phyloP scores from a whole-genome alignment of 2,888 invertebrate genomes.

The Acleris holmiana region DNA sequence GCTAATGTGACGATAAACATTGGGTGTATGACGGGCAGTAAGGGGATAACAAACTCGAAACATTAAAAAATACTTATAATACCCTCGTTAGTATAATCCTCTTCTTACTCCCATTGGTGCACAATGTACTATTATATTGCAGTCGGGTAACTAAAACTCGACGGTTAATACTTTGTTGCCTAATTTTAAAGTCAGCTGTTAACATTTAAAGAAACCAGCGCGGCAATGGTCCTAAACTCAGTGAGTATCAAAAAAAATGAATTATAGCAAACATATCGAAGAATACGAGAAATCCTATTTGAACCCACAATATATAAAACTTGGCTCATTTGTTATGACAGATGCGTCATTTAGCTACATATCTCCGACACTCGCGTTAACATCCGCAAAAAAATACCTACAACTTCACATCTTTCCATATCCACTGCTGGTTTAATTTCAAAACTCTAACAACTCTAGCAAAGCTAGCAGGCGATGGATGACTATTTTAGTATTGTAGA shows the following conservation, averaged over 20 bases:
- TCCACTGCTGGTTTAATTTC: background rate
- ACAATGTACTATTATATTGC: no score
- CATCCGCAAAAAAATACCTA: conserved; percentile 8
- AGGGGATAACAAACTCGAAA: no score
- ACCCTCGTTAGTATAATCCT: no score
- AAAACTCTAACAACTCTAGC: background rate
- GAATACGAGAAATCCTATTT: conserved; percentile 11
- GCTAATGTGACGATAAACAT: no score
- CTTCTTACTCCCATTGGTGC: no score
- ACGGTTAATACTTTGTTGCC: no score
- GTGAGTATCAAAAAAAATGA: background rate
- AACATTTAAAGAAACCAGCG: background rate
- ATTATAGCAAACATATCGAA: background rate
- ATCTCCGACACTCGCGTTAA: conserved; percentile 11
- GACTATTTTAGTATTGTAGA: no score
- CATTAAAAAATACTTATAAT: no score
- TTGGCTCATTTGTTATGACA: conserved; percentile 21
- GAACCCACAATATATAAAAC: conserved; percentile 8
- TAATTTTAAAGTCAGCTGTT: no score
- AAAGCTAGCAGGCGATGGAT: background rate
- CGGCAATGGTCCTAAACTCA: no score
- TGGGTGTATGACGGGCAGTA: no score
- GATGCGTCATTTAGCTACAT: conserved; percentile 21
- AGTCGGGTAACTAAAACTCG: no score
- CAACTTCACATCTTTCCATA: background rate